Evolutionary conservation across 2,888 invertebrate genomes (phyloP).

Genomic region (Eupithecia subfuscata): DNA sequence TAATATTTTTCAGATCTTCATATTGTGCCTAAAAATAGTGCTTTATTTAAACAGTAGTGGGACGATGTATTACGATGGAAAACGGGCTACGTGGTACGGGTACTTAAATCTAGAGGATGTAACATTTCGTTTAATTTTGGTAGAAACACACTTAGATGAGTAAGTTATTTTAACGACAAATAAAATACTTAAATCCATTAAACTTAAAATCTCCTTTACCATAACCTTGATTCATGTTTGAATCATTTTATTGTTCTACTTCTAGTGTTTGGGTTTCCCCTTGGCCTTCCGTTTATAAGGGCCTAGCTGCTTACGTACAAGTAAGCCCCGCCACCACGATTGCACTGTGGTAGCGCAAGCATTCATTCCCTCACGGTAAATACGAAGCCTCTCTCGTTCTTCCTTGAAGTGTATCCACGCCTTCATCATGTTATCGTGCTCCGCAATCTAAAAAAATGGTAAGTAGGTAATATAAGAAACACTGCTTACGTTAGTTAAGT

Average conservation of each 20-base stretch:
- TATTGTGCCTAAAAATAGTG: no score
- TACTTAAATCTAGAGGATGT: no score
- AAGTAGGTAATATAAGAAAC: background rate
- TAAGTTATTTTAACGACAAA: no score
- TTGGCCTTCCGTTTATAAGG: slow-evolving; percentile 64
- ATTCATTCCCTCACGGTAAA: slow-evolving; percentile 65
- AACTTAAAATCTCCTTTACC: background rate
- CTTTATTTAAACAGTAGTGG: no score
- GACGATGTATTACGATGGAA: no score
- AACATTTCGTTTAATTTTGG: no score
- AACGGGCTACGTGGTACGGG: no score
- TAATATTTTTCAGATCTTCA: no score
- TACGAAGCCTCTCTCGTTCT: slow-evolving; percentile 61
- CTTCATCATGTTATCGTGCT: slow-evolving; percentile 60
- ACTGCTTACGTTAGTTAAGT: no score
- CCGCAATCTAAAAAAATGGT: slow-evolving; percentile 55
- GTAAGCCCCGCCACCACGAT: slow-evolving; percentile 77
- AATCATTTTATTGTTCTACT: slow-evolving; percentile 5
- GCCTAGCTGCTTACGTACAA: slow-evolving; percentile 71
- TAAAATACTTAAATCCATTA: background rate
- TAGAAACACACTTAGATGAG: no score
- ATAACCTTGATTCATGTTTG: background rate
- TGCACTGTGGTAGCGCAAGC: slow-evolving; percentile 69
- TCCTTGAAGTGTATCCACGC: slow-evolving; percentile 71
- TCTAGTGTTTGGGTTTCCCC: slow-evolving; percentile 46